Conservation (phyloP, 2,797 vertebrate genomes). For the Leuciscus waleckii region DNA sequence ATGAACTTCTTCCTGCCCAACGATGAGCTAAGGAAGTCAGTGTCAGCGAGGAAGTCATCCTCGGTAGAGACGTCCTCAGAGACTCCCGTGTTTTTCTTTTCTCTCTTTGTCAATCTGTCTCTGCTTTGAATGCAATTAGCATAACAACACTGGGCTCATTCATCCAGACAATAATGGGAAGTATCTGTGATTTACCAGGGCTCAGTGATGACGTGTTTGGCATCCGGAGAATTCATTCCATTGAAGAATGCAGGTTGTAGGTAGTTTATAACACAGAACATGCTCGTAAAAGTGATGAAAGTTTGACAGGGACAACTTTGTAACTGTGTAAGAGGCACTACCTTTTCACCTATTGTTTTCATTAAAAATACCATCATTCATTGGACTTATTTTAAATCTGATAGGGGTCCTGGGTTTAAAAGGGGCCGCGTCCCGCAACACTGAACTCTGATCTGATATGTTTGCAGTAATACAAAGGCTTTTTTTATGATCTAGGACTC, state of each 20-base stretch:
- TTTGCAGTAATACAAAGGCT: conserved; percentile 46
- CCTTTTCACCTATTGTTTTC: conserved; percentile 48
- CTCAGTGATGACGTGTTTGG: conserved; percentile 42
- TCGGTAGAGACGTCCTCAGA: conserved; percentile 44
- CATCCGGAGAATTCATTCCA: conserved; percentile 49
- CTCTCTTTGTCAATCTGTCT: conserved; percentile 71
- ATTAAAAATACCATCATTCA: conserved; percentile 53
- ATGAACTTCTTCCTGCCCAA: conserved; percentile 71
- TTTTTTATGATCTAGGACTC: conserved; percentile 52
- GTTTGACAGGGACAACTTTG: not conserved
- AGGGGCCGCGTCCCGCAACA: conserved; percentile 24
- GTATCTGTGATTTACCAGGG: conserved; percentile 47
- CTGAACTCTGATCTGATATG: conserved; percentile 55
- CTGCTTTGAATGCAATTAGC: conserved; percentile 67
- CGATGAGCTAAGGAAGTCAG: conserved; percentile 69
- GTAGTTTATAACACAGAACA: conserved; percentile 65
- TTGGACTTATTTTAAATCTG: conserved; percentile 46
- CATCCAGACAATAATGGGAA: conserved; percentile 65
- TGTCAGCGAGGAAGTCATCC: conserved; percentile 37
- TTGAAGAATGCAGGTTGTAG: conserved; percentile 67
- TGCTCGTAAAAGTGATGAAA: conserved; percentile 49
- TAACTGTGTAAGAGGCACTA: not conserved
- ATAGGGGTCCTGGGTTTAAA: conserved; percentile 27
- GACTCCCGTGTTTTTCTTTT: conserved; percentile 56
- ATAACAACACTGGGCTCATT: conserved; percentile 72